phyloP scores from a whole-genome alignment of 2,797 vertebrate genomes.

The Ctenopoma kingsleyae region DNA sequence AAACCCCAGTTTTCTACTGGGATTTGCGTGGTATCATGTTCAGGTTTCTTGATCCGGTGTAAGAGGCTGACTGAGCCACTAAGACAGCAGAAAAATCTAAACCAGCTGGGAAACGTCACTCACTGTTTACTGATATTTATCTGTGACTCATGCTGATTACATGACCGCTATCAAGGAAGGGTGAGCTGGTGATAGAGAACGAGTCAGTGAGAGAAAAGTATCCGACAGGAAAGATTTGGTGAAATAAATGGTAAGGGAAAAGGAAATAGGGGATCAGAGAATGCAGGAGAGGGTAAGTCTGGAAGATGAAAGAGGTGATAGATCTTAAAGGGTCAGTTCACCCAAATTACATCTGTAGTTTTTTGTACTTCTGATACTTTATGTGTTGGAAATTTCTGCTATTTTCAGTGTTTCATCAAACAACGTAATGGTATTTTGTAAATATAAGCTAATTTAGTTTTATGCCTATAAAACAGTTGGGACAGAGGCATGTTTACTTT shows the following conservation, averaged over 20 bases:
- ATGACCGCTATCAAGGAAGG: constrained; percentile 43
- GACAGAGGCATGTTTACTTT: too few relatives aligned
- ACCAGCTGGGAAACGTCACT: constrained; percentile 76
- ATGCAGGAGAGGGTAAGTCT: constrained; percentile 20
- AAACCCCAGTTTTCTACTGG: constrained; percentile 56
- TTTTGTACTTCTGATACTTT: constrained; percentile 35
- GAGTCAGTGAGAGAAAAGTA: constrained; percentile 24
- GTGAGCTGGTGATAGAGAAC: constrained; percentile 32
- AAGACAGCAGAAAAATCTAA: constrained; percentile 75
- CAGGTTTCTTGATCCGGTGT: constrained; percentile 61
- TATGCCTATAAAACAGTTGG: too few relatives aligned
- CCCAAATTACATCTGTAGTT: constrained; percentile 22
- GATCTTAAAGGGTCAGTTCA: constrained; percentile 25
- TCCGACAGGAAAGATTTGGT: constrained; percentile 45
- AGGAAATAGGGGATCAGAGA: constrained; percentile 8
- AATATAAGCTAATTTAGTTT: too few relatives aligned
- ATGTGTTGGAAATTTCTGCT: constrained; percentile 1
- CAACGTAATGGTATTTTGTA: too few relatives aligned
- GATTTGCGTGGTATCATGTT: constrained; percentile 76
- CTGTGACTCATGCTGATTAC: constrained; percentile 68
- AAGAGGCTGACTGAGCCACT: constrained; percentile 65
- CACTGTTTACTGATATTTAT: constrained; percentile 76
- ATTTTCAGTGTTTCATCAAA: too few relatives aligned
- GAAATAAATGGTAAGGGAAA: constrained; percentile 32
- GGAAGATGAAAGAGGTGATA: constrained; percentile 40